Percentiles rank a stretch among this genome's conserved stretches.
Evolutionary conservation across 2,113 vertebrate species (phyloP).

Genomic region (Tauraco erythrolophus): DNA sequence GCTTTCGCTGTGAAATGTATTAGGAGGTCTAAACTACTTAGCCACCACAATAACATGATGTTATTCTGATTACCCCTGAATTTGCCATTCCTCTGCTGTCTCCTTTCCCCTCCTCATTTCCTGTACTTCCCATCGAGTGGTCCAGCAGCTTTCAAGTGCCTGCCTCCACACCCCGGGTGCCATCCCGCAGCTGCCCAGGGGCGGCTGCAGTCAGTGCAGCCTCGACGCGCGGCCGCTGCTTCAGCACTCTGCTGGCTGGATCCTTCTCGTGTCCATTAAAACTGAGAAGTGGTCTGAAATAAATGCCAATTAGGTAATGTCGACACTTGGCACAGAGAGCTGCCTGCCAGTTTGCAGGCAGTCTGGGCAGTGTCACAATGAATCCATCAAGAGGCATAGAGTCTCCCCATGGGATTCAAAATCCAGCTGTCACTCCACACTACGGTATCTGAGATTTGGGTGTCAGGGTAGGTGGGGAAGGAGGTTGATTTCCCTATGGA

Average conservation of each 20-base stretch:
- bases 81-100: background rate
- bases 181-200: background rate
- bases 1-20: background rate
- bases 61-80: background rate
- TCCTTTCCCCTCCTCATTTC: background rate
- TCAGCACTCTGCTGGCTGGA: background rate
- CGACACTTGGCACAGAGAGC: background rate
- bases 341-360: conserved; percentile 20
- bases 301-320: conserved; percentile 15
- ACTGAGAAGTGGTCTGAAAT: background rate
- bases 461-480: background rate
- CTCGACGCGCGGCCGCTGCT: accelerated
- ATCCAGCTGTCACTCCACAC: background rate
- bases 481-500: background rate
- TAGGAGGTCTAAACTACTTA: background rate
- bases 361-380: background rate
- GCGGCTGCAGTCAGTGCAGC: background rate
- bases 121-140: background rate
- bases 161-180: background rate
- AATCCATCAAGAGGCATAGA: background rate
- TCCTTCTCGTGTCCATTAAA: background rate
- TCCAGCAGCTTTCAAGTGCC: background rate
- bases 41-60: background rate
- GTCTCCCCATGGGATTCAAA: background rate
- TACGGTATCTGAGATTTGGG: background rate